Base-by-base conservation (phyloP, 2,797 vertebrate genomes). In the Arrhamphus sclerolepis region DNA sequence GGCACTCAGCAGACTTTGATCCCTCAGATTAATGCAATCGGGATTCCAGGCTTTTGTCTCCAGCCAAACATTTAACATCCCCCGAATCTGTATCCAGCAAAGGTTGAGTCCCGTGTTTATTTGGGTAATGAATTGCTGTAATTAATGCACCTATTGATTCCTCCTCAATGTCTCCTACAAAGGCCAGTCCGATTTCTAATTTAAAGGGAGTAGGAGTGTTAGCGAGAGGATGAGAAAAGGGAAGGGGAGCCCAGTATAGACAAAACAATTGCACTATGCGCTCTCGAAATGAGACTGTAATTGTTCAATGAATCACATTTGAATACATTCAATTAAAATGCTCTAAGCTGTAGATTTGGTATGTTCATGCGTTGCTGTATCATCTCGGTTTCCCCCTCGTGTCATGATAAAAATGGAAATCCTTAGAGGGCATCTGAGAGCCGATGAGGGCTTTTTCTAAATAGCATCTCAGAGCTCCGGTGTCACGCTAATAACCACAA, bases 61-160 rank as follows among this genome's bases (percentile, higher is more conserved):
- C 72, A 82, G 87, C 91, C 93, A 92, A 92, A 93, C 92, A 88
- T 66, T 83, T 92, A 88, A 89, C 85, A 80, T 90, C 89, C 91
- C 87, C 82, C 68, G 88, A 94, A 95, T 95, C 93, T 95, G 92
- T 94, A 94, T 91, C 94, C 93, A 92, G 86, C 86, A 93, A 94
- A 94, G 93, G 92, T 91, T 93, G 93, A 93, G 90, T 90, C 91
- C 91, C 91, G 89, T 94, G 93, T 97, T 96, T 97, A 95, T 96
- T 94, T 95, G 93, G 92, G 91, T 97, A 99, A 98, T 96, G 94
- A 97, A 97, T 95, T 94, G 94, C 92, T 92, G 94, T 97, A 97
- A 98, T 98, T 97, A 97, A 98, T 96, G 94, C 91, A 92, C 81
- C 88, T 91, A 96, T 97, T 94, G 95, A 97, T 98, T 95, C 93